Evolutionary conservation across 1,140 invertebrate species (phyloP), one percentile per base, ranked within the genome.

Genomic region (Oppia nitens): DNA sequence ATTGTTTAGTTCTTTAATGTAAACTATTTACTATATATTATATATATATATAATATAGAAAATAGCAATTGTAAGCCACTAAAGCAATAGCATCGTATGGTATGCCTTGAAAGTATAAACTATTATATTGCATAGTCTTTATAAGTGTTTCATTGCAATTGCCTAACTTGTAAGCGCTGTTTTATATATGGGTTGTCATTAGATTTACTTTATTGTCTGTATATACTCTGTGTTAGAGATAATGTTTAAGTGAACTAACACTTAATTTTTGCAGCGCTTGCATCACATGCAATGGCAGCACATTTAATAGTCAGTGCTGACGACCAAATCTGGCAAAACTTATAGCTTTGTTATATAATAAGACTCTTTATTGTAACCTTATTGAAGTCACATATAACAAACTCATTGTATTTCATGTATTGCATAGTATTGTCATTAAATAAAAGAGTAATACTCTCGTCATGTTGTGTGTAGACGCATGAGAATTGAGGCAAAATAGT

Each of bases 371-470:
- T n/a, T n/a, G n/a, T n/a, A n/a, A n/a, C n/a, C n/a, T n/a, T n/a
- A n/a, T n/a, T n/a, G n/a, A n/a, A n/a, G n/a, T n/a, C n/a, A n/a
- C n/a, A n/a, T n/a, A n/a, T n/a, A n/a, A n/a, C n/a, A n/a, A n/a
- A n/a, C 32, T 40, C 32, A 9, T 17, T 40, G 6, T 40, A 6
- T 40, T 17, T 40, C 32, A 9, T 17, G 6, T 6, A 9, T 17
- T 40, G 32, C 17, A 77, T 14, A 9, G 17, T 40, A 40, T 40
- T 40, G 32, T 40, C 32, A 40, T 40, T 40, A 40, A 40, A 40
- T 40, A 17, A 40, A 40, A 40, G 32, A 40, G 32, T 40, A 40
- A 40, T 40, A n/a, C n/a, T n/a, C n/a, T n/a, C n/a, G n/a, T n/a
- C n/a, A n/a, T n/a, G n/a, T n/a, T n/a, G n/a, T n/a, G n/a, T n/a